Conservation (phyloP, 2,113 vertebrate genomes). For the Entelurus aequoreus region DNA sequence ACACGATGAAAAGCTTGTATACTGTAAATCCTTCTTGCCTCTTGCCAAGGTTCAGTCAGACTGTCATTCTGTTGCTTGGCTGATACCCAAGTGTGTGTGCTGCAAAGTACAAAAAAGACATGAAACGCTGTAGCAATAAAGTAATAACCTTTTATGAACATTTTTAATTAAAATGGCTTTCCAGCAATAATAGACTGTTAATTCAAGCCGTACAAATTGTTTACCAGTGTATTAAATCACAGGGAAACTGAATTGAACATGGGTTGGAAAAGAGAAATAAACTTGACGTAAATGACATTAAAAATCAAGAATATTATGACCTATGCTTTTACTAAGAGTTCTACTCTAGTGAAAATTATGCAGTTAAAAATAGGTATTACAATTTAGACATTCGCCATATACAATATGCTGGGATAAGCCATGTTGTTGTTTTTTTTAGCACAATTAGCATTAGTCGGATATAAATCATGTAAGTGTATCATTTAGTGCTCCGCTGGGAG, state of each 20-base stretch:
- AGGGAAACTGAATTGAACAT: conserved; percentile 28
- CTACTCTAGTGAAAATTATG: too few relatives aligned
- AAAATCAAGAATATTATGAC: too few relatives aligned
- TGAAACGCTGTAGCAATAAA: conserved; percentile 35
- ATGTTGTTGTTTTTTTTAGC: not conserved
- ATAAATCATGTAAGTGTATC: not conserved
- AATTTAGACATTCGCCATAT: not conserved
- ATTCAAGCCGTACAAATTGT: conserved; percentile 28
- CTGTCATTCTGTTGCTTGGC: conserved; percentile 24
- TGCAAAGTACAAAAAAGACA: conserved; percentile 40
- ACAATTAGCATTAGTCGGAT: not conserved
- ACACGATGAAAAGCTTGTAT: conserved; percentile 14
- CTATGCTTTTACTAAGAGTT: too few relatives aligned
- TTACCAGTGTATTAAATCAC: conserved; percentile 28
- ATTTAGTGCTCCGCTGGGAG: not conserved
- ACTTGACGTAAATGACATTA: not conserved
- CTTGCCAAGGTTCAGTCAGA: conserved; percentile 18
- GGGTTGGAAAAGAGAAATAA: conserved; percentile 10
- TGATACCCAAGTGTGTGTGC: conserved; percentile 6
- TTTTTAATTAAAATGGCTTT: conserved; percentile 35
- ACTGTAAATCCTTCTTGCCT: conserved; percentile 10
- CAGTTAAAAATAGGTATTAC: too few relatives aligned
- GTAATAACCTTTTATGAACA: conserved; percentile 38
- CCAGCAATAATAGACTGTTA: conserved; percentile 32
- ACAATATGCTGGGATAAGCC: not conserved